Conservation (phyloP, 2,797 vertebrate genomes). For the Thripadectes ignobilis region DNA sequence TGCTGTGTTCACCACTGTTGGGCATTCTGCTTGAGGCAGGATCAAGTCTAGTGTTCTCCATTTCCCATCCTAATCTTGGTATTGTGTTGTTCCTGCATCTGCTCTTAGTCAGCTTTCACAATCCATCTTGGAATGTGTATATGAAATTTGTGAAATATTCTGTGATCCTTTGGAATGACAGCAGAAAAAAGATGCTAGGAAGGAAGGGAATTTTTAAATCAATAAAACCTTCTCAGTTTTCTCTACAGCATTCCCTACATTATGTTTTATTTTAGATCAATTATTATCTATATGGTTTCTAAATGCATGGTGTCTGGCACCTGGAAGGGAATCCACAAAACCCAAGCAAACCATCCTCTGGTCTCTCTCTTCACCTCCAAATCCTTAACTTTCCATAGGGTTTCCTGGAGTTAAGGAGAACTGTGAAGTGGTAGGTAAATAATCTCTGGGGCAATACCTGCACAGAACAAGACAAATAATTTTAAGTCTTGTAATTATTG, state of each 20-base stretch:
- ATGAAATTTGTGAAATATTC: conserved; percentile 12
- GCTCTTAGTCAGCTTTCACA: conserved; percentile 32
- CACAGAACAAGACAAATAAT: not conserved
- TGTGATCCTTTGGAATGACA: not conserved
- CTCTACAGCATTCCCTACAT: not conserved
- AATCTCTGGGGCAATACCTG: not conserved
- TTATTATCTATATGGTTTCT: not conserved
- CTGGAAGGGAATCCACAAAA: not conserved
- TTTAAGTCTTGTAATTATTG: not conserved
- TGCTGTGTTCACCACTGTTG: not conserved
- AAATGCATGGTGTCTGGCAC: not conserved
- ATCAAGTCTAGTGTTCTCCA: not conserved
- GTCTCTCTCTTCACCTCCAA: not conserved
- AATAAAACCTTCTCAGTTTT: not conserved
- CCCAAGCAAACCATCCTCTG: not conserved
- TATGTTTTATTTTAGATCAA: not conserved
- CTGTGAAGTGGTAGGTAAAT: not conserved
- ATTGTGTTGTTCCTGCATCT: not conserved
- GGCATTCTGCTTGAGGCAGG: conserved; percentile 42
- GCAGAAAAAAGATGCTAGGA: not conserved
- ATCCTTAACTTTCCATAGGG: not conserved
- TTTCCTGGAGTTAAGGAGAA: not conserved
- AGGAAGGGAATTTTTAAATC: not conserved
- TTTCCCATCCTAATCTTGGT: not conserved
- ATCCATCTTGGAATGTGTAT: not conserved